Percentiles rank a stretch among this genome's conserved stretches.
Evolutionary conservation across 2,888 invertebrate genomes (phyloP).

Genomic region (Zaprionus bogoriensis): DNA sequence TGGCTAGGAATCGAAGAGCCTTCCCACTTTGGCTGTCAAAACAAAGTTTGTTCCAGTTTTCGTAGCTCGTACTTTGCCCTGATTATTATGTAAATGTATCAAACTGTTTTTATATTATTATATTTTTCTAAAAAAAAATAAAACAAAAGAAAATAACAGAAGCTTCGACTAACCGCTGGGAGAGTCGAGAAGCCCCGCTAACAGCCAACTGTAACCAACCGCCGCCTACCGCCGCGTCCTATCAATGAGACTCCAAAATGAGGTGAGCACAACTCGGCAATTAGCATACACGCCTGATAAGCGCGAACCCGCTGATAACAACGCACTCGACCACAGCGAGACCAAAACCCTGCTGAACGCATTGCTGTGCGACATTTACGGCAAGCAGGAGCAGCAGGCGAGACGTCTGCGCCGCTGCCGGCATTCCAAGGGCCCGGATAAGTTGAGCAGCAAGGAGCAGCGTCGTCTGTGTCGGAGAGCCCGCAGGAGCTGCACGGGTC

Average conservation of each 20-base stretch:
- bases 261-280: constrained; percentile 42
- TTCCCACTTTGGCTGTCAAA: background rate
- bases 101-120: constrained; percentile 4
- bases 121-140: constrained; percentile 26
- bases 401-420: constrained; percentile 25
- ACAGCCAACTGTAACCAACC: constrained; percentile 1
- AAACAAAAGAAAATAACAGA: constrained; percentile 10
- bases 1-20: background rate
- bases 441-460: background rate
- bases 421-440: constrained; percentile 3
- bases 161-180: constrained; percentile 9
- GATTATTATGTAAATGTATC: constrained; percentile 54
- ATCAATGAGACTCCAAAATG: constrained; percentile 49
- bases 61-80: constrained; percentile 1
- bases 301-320: background rate
- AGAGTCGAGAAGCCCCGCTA: constrained; percentile 2
- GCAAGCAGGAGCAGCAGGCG: constrained; percentile 60
- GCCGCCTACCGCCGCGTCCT: constrained; percentile 12
- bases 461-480: background rate
- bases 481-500: background rate
- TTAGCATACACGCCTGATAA: constrained; percentile 54
- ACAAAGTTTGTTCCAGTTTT: background rate
- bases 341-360: constrained; percentile 72
- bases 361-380: constrained; percentile 80
- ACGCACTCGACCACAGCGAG: constrained; percentile 43